Conservation (phyloP, 2,888 invertebrate genomes). For the Tetrapedia diversipes region DNA sequence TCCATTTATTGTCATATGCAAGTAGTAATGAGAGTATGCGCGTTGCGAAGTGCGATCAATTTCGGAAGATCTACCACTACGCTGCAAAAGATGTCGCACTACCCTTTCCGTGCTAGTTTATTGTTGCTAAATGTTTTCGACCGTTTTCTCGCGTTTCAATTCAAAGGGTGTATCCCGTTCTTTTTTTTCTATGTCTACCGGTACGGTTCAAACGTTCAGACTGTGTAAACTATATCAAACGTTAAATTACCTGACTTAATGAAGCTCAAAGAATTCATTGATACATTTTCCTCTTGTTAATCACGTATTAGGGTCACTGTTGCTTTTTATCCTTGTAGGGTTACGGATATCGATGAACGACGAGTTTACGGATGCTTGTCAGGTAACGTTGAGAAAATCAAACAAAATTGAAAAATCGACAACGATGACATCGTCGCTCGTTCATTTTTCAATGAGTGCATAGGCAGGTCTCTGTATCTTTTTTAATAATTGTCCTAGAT, state of each 20-base stretch:
- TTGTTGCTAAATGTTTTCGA: constrained; percentile 61
- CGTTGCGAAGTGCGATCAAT: constrained; percentile 70
- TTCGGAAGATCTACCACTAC: constrained; percentile 67
- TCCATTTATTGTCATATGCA: constrained; percentile 69
- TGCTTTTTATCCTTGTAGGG: background rate
- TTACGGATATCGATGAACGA: background rate
- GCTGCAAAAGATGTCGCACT: constrained; percentile 69
- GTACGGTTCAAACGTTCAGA: background rate
- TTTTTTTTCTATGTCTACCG: background rate
- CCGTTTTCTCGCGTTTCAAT: background rate
- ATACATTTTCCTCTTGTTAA: constrained; percentile 1
- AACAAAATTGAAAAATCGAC: background rate
- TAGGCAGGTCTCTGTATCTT: background rate
- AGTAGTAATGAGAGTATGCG: constrained; percentile 69
- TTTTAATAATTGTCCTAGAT: constrained; percentile 9
- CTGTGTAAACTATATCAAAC: background rate
- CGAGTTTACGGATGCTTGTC: background rate
- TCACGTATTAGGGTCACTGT: constrained; percentile 3
- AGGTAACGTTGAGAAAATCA: background rate
- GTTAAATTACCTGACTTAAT: constrained; percentile 26
- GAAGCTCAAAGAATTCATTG: constrained; percentile 19
- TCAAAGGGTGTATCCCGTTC: constrained; percentile 10
- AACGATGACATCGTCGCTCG: background rate
- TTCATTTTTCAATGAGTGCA: background rate
- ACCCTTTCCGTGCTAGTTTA: constrained; percentile 55